phyloP scores from a whole-genome alignment of 2,113 vertebrate species.

The Grammatotria lemairii region DNA sequence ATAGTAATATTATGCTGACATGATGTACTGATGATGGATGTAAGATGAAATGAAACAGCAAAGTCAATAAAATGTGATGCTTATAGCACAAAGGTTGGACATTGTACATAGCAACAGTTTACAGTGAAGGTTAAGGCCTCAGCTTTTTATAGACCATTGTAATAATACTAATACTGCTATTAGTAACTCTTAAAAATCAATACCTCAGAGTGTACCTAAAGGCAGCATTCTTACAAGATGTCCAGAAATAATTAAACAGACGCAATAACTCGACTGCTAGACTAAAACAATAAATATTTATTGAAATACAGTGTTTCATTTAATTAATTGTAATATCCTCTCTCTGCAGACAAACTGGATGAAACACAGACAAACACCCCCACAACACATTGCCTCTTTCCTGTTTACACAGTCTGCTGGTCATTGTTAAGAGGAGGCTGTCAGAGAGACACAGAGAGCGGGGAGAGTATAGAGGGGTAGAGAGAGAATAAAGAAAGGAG shows the following conservation, averaged over 20 bases:
- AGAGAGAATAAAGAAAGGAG: not conserved
- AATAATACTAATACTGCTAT: not conserved
- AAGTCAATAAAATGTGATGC: not conserved
- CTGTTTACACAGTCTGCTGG: slow-evolving; percentile 56
- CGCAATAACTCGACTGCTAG: not conserved
- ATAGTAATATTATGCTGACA: not conserved
- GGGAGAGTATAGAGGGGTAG: not conserved
- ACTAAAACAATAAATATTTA: not conserved
- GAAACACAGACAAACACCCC: slow-evolving; percentile 23
- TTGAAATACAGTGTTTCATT: not conserved
- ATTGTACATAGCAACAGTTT: not conserved
- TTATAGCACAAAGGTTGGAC: not conserved
- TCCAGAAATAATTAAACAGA: not conserved
- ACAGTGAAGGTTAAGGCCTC: not conserved
- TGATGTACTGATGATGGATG: not conserved
- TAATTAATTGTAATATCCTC: slow-evolving; percentile 13
- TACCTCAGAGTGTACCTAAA: not conserved
- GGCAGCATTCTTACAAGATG: not conserved
- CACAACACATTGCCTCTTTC: slow-evolving; percentile 2
- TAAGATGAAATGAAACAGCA: not conserved
- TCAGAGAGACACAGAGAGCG: not conserved
- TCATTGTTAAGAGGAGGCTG: slow-evolving; percentile 37
- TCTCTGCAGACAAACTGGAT: slow-evolving; percentile 2
- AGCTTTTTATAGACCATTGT: not conserved
- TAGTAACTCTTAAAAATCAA: not conserved